These are phyloP conservation scores for Catostylus mosaicus DNA, from an alignment of 30 jellyfish, hydroid and myxozoan species.

Conservation along the genomic window DNA sequence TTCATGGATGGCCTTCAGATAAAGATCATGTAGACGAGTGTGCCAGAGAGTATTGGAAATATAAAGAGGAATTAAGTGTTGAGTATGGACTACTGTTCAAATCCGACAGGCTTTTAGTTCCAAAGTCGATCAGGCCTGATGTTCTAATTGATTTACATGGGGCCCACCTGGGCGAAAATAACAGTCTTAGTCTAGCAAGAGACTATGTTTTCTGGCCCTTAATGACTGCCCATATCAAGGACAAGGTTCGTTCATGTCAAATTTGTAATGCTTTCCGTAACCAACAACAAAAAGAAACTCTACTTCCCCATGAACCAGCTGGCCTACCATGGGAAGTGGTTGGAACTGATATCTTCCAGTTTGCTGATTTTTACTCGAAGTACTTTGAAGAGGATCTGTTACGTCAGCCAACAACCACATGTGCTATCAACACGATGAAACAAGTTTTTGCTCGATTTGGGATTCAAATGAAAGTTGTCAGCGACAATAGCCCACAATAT, in stretches of 20 bases:
- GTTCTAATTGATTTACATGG: neutral
- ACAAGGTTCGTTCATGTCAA: no score
- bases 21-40: neutral
- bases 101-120: neutral
- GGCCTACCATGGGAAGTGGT: conserved; percentile 1
- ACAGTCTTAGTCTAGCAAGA: neutral
- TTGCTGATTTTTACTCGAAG: neutral
- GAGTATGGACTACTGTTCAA: neutral
- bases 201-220: neutral
- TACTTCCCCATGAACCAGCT: neutral
- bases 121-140: neutral
- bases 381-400: neutral
- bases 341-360: neutral
- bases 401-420: no score
- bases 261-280: neutral
- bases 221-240: no score
- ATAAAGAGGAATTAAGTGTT: no score
- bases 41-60: no score
- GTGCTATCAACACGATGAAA: no score
- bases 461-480: neutral
- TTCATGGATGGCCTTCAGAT: neutral
- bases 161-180: conserved; percentile 1
- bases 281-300: neutral
- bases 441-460: neutral
- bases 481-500: neutral